Evolutionary conservation across 2,888 invertebrate species (phyloP).

Genomic region (Pristionchus fissidentatus): DNA sequence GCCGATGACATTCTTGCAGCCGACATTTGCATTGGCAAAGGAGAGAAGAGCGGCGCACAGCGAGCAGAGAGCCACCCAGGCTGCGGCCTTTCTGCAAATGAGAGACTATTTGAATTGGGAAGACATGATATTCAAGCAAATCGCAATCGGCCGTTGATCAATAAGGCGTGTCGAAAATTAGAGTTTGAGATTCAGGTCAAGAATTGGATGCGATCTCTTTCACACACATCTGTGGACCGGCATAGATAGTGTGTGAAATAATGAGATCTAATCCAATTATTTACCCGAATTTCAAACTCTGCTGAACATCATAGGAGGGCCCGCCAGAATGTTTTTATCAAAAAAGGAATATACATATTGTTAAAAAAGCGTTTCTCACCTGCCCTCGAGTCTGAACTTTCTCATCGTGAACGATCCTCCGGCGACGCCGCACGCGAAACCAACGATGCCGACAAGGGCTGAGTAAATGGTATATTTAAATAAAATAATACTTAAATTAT

Average conservation of each 20-base stretch:
- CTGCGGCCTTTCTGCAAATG: slow-evolving; percentile 61
- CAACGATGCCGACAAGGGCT: slow-evolving; percentile 66
- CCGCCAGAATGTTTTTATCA: too few species aligned
- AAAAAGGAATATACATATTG: too few species aligned
- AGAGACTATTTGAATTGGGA: not conserved
- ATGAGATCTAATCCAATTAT: too few species aligned
- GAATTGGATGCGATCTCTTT: slow-evolving; percentile 13
- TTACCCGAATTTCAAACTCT: too few species aligned
- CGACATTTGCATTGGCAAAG: slow-evolving; percentile 71
- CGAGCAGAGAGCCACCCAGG: slow-evolving; percentile 68
- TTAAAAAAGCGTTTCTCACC: slow-evolving; percentile 14
- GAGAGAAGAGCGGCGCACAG: slow-evolving; percentile 68
- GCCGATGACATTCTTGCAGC: slow-evolving; percentile 72
- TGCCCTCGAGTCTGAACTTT: slow-evolving; percentile 63
- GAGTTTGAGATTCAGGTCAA: too few species aligned
- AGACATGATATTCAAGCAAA: not conserved
- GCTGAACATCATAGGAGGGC: too few species aligned
- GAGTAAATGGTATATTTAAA: slow-evolving; percentile 42
- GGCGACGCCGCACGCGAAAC: slow-evolving; percentile 68
- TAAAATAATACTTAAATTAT: too few species aligned
- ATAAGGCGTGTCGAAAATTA: too few species aligned
- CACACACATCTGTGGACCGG: too few species aligned
- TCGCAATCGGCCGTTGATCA: too few species aligned
- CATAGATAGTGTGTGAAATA: too few species aligned
- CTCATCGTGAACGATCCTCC: slow-evolving; percentile 65